Conservation (phyloP, 2,888 invertebrate genomes). For the Timema podura region DNA sequence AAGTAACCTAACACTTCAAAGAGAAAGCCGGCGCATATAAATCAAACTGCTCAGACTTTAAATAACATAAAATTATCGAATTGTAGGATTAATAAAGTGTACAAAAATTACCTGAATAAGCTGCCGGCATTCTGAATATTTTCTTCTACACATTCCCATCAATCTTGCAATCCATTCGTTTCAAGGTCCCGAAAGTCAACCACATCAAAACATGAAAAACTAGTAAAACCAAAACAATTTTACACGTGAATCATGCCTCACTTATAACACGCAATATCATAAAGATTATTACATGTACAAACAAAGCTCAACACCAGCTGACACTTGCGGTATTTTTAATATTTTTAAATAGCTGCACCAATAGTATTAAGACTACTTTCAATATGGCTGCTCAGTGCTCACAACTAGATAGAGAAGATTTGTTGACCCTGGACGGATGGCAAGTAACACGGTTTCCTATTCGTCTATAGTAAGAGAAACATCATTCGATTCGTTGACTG, state of each 20-base stretch:
- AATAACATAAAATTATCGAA: background rate
- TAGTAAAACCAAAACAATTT: conserved; percentile 16
- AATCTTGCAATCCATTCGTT: conserved; percentile 30
- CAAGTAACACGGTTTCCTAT: conserved; percentile 39
- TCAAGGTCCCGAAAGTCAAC: conserved; percentile 31
- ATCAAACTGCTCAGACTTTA: no score
- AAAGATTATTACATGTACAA: background rate
- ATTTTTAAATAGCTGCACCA: conserved; percentile 33
- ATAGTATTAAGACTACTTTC: conserved; percentile 44
- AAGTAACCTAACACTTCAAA: conserved; percentile 8
- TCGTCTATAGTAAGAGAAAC: conserved; percentile 42
- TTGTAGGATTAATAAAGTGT: background rate
- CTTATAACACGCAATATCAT: background rate
- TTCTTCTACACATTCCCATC: conserved; percentile 32
- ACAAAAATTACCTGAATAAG: conserved; percentile 29
- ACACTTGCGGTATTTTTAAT: conserved; percentile 26
- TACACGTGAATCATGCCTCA: background rate
- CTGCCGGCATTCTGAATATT: conserved; percentile 32
- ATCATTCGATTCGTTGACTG: no score
- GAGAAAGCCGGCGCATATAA: no score
- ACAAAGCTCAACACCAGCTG: background rate
- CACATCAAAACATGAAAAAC: conserved; percentile 28
- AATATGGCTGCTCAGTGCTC: conserved; percentile 46
- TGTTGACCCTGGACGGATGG: conserved; percentile 48
- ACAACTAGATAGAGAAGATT: conserved; percentile 45